Evolutionary conservation across 2,797 vertebrate species (phyloP).

Genomic region (Sebastes dallii): DNA sequence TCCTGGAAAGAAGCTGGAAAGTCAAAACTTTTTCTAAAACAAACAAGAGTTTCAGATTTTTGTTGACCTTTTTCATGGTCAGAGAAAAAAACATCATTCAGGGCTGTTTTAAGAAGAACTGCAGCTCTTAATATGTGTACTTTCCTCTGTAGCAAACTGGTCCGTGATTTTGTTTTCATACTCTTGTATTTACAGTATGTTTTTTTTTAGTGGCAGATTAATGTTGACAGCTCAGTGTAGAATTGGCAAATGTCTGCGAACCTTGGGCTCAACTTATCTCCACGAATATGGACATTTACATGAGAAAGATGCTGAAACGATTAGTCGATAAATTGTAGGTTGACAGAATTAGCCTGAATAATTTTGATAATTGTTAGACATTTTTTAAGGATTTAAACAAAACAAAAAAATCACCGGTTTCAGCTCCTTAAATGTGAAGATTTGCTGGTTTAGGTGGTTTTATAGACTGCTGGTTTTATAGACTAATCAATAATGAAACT

Average conservation of each 20-base stretch:
- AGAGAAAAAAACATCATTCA: not conserved
- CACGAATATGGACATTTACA: not conserved
- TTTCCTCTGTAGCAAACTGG: not conserved
- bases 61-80: not conserved
- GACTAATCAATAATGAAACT: no score
- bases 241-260: not conserved
- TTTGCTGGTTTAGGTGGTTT: not conserved
- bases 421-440: not conserved
- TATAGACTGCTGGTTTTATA: no score
- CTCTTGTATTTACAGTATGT: not conserved
- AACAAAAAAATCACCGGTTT: not conserved
- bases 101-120: not conserved
- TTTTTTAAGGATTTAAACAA: not conserved
- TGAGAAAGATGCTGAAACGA: not conserved
- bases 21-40: slow-evolving; percentile 12
- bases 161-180: not conserved
- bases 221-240: not conserved
- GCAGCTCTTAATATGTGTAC: not conserved
- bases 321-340: not conserved
- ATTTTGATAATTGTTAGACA: not conserved
- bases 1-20: slow-evolving; percentile 20
- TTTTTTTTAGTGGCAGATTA: not conserved
- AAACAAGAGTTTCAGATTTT: slow-evolving; percentile 3
- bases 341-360: not conserved
- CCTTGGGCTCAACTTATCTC: not conserved